These are phyloP conservation scores for Mesoligia furuncula DNA, from an alignment of 2,888 invertebrate species.

Conservation along the genomic window DNA sequence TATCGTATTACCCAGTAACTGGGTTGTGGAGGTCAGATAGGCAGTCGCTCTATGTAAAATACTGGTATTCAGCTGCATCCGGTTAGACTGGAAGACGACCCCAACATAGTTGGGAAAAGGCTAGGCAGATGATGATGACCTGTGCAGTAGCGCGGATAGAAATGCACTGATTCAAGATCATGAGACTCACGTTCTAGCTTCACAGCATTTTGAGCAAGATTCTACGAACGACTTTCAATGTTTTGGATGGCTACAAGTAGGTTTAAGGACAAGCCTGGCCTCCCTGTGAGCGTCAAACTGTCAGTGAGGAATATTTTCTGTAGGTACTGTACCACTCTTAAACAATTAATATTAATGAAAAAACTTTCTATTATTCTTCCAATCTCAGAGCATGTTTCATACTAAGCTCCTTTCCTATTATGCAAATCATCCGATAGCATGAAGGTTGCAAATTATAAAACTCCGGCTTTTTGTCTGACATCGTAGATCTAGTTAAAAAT, in stretches of 20 bases:
- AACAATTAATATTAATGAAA: constrained; percentile 15
- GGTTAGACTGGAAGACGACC: no score
- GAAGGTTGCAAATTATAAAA: constrained; percentile 41
- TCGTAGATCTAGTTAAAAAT: constrained; percentile 47
- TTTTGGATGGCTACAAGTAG: background rate
- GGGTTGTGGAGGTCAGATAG: no score
- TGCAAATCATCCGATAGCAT: constrained; percentile 53
- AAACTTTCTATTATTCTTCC: constrained; percentile 30
- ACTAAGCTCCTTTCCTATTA: constrained; percentile 59
- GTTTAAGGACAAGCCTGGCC: background rate
- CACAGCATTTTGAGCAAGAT: background rate
- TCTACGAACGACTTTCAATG: background rate
- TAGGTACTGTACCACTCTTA: background rate
- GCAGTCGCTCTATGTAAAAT: no score
- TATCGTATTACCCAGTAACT: no score
- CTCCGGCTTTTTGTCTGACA: constrained; percentile 29
- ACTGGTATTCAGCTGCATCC: no score
- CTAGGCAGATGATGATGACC: no score
- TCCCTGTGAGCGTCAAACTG: background rate
- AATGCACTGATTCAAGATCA: background rate
- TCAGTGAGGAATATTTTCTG: background rate
- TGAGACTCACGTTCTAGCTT: background rate
- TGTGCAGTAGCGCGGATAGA: background rate
- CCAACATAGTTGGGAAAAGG: no score
- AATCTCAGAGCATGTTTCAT: constrained; percentile 27